Evolutionary conservation across 2,888 invertebrate species (phyloP).

Genomic region (Philopedon plagiatum): DNA sequence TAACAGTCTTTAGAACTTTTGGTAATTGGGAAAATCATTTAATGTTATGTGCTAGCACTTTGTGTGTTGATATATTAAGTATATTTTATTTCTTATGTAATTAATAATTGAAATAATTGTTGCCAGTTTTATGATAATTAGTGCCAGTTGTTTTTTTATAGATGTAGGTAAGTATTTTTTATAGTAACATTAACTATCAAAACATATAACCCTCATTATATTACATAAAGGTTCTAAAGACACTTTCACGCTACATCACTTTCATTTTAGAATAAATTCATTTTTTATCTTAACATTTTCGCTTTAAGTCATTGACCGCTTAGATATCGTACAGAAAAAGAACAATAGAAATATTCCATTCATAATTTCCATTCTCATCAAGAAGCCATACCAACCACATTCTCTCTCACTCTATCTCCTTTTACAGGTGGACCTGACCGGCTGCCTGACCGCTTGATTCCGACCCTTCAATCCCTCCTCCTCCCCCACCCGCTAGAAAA

Average conservation of each 20-base stretch:
- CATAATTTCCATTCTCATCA: conserved; percentile 15
- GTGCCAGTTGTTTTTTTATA: not conserved
- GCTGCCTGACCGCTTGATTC: conserved; percentile 52
- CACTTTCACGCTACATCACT: not conserved
- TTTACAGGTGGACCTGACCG: conserved; percentile 67
- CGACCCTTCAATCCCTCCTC: conserved; percentile 34
- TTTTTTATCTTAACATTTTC: not conserved
- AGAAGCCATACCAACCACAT: not conserved
- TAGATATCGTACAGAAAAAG: too few species aligned
- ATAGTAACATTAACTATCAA: not conserved
- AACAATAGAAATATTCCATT: too few species aligned
- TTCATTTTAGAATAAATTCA: conserved; percentile 9
- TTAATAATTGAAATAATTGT: not conserved
- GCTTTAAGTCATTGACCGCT: not conserved
- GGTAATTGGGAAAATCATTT: conserved; percentile 28
- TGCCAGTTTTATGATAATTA: conserved; percentile 8
- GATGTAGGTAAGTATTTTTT: conserved; percentile 7
- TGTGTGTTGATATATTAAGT: not conserved
- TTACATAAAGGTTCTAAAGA: conserved; percentile 45
- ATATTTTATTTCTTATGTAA: too few species aligned
- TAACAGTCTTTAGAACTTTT: conserved; percentile 42
- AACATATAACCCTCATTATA: not conserved
- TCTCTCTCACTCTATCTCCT: conserved; percentile 47
- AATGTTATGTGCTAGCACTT: not conserved
- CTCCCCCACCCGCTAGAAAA: conserved; percentile 47